phyloP scores from a whole-genome alignment of 2,113 vertebrate species.

The Carassius carassius region DNA sequence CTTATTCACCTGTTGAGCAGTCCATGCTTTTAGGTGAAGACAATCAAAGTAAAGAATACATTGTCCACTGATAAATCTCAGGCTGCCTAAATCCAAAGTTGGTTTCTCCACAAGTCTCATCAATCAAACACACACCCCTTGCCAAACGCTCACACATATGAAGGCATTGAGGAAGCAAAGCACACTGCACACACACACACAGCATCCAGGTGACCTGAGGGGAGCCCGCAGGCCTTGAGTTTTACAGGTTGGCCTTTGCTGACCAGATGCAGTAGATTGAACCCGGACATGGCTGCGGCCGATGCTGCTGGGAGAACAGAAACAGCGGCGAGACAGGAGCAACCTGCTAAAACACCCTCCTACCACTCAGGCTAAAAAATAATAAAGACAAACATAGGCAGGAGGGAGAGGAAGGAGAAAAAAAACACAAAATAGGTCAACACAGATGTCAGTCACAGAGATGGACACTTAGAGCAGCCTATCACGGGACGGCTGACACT shows the following conservation, averaged over 20 bases:
- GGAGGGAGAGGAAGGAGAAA: conserved; percentile 71
- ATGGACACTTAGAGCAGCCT: conserved; percentile 39
- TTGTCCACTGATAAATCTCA: background rate
- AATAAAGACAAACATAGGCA: conserved; percentile 61
- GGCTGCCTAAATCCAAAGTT: conserved; percentile 6
- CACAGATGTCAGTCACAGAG: conserved; percentile 49
- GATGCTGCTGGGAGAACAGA: conserved; percentile 44
- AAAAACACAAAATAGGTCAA: conserved; percentile 68
- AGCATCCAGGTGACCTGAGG: conserved; percentile 95
- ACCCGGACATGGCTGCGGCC: conserved; percentile 94
- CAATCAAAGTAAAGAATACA: background rate
- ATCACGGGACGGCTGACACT: conserved; percentile 29
- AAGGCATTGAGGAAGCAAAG: conserved; percentile 65
- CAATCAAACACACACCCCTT: conserved; percentile 57
- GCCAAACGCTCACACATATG: conserved; percentile 69
- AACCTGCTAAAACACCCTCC: conserved; percentile 58
- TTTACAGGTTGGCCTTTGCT: conserved; percentile 96
- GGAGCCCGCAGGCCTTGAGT: conserved; percentile 95
- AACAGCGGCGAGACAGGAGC: conserved; percentile 26
- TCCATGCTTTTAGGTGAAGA: background rate
- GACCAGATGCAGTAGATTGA: conserved; percentile 99
- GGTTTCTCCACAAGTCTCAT: conserved; percentile 53
- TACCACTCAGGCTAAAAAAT: conserved; percentile 78
- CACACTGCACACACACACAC: conserved; percentile 75
- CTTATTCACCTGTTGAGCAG: background rate